phyloP scores from a whole-genome alignment of 2,888 invertebrate species.

The Synergus itoensis region DNA sequence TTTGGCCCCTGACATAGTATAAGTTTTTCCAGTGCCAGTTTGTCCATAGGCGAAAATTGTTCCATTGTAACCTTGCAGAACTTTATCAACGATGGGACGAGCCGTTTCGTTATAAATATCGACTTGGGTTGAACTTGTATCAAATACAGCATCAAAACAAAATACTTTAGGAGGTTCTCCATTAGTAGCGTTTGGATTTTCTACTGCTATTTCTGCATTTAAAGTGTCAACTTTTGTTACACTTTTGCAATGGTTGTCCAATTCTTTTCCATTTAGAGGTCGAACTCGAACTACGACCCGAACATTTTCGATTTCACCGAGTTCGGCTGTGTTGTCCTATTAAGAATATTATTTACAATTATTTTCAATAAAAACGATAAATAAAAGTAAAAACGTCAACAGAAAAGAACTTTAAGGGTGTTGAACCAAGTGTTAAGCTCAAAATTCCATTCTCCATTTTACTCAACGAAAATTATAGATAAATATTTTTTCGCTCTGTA shows the following conservation, averaged over 20 bases:
- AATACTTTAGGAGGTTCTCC: conserved; percentile 92
- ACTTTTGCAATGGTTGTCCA: conserved; percentile 84
- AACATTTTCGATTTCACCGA: conserved; percentile 93
- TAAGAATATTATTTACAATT: not conserved
- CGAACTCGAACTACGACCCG: conserved; percentile 96
- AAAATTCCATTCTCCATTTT: no score
- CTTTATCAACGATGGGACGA: conserved; percentile 97
- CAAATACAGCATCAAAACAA: conserved; percentile 97
- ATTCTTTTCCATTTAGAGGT: conserved; percentile 93
- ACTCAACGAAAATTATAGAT: no score
- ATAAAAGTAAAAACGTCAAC: no score
- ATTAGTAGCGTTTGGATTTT: conserved; percentile 85
- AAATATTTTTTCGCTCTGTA: no score
- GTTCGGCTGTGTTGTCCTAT: conserved; percentile 79
- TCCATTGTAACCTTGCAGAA: conserved; percentile 97
- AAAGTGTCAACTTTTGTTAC: conserved; percentile 89
- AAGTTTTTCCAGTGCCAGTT: conserved; percentile 99
- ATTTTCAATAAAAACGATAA: no score
- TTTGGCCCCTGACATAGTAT: conserved; percentile 97
- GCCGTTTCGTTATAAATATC: conserved; percentile 98
- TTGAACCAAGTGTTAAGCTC: no score
- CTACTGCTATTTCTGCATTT: conserved; percentile 88
- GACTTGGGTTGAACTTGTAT: conserved; percentile 90
- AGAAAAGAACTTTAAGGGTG: no score
- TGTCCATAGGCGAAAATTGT: conserved; percentile 94